phyloP scores from a whole-genome alignment of 2,888 invertebrate genomes.

The Pelosia muscerda region DNA sequence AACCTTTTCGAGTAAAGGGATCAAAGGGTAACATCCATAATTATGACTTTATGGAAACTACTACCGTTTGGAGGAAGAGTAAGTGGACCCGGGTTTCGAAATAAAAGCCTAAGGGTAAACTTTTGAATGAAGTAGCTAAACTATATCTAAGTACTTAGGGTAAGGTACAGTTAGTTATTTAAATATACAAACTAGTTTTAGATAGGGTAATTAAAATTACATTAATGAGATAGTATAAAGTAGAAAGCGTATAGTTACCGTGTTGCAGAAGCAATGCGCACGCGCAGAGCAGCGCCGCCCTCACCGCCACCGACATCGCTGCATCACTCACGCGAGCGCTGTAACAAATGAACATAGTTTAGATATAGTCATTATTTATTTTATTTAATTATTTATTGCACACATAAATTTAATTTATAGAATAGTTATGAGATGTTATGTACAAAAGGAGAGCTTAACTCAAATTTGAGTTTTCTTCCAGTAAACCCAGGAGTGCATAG shows the following conservation, averaged over 20 bases:
- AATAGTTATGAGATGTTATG: too few species aligned
- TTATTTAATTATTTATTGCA: too few species aligned
- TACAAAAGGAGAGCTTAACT: too few species aligned
- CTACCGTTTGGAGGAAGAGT: too few species aligned
- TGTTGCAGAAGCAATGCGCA: conserved; percentile 74
- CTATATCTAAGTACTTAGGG: background rate
- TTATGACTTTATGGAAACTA: too few species aligned
- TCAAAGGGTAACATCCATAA: too few species aligned
- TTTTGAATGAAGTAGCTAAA: background rate
- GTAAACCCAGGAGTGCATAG: too few species aligned
- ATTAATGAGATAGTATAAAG: background rate
- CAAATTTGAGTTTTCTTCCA: too few species aligned
- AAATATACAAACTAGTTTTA: background rate
- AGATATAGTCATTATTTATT: background rate
- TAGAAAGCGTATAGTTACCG: conserved; percentile 56
- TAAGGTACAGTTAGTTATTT: background rate
- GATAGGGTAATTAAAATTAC: conserved; percentile 1
- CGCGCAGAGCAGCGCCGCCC: conserved; percentile 79
- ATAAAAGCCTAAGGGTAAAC: too few species aligned
- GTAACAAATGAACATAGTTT: conserved; percentile 50
- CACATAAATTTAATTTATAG: too few species aligned
- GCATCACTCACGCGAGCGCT: conserved; percentile 79
- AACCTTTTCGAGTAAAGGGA: too few species aligned
- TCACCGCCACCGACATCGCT: conserved; percentile 77
- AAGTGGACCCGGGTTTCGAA: too few species aligned